Evolutionary conservation across 1,140 invertebrate genomes (phyloP).

Genomic region (Papilio polytes): DNA sequence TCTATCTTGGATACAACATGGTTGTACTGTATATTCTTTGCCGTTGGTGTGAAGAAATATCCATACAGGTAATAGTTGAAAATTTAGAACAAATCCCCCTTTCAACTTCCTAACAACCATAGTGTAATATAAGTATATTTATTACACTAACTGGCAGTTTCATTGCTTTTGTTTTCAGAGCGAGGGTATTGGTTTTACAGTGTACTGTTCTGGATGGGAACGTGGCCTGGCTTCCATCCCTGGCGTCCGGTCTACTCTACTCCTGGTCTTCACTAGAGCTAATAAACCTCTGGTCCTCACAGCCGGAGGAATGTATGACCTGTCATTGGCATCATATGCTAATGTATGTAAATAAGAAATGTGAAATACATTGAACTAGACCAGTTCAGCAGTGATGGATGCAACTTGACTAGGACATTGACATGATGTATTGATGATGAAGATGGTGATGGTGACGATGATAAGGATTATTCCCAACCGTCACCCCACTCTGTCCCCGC

Average conservation of each 20-base stretch:
- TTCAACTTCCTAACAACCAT: not conserved
- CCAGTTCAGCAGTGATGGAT: not conserved
- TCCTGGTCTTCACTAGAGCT: conserved; percentile 56
- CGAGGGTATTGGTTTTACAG: conserved; percentile 54
- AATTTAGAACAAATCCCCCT: not conserved
- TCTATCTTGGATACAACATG: conserved; percentile 72
- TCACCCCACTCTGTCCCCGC: too few species aligned
- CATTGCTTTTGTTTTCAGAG: conserved; percentile 51
- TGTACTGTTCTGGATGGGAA: conserved; percentile 70
- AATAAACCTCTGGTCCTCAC: conserved; percentile 60
- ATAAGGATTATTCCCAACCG: too few species aligned
- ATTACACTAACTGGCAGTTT: not conserved
- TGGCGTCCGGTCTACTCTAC: conserved; percentile 55
- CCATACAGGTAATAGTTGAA: conserved; percentile 56
- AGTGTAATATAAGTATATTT: not conserved
- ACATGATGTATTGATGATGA: too few species aligned
- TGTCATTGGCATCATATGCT: conserved; percentile 62
- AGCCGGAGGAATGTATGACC: conserved; percentile 69
- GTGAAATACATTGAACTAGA: not conserved
- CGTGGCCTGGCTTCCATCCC: conserved; percentile 50
- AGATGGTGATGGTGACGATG: not conserved
- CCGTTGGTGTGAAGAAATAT: conserved; percentile 73
- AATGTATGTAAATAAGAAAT: conserved; percentile 49
- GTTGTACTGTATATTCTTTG: conserved; percentile 66
- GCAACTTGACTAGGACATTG: not conserved